Evolutionary conservation across 2,888 invertebrate genomes (phyloP).

Genomic region (Drosophila anomalata): DNA sequence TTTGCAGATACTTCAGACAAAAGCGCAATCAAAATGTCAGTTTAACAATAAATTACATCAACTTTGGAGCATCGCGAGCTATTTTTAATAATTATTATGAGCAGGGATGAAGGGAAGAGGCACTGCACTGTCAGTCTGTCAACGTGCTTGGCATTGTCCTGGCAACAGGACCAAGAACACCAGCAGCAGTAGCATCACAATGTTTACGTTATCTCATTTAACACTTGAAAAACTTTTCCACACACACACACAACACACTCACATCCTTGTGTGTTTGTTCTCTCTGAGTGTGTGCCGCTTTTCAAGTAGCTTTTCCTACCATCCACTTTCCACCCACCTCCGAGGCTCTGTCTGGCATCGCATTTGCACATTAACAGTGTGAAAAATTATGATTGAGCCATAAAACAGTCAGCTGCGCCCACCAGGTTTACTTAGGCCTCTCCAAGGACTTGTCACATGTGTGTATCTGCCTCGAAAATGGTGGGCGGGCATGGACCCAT

Average conservation of each 20-base stretch:
- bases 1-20: constrained; percentile 59
- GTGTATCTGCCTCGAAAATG: background rate
- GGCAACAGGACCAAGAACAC: constrained; percentile 6
- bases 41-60: constrained; percentile 62
- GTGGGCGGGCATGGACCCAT: constrained; percentile 6
- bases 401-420: constrained; percentile 76
- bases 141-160: constrained; percentile 34
- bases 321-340: background rate
- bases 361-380: constrained; percentile 80
- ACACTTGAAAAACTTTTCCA: constrained; percentile 74
- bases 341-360: constrained; percentile 31
- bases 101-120: constrained; percentile 8
- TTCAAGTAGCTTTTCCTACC: constrained; percentile 31
- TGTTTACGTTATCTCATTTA: constrained; percentile 78
- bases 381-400: constrained; percentile 80
- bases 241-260: constrained; percentile 15
- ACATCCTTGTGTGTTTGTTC: constrained; percentile 30
- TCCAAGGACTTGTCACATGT: constrained; percentile 30
- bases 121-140: constrained; percentile 48
- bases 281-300: constrained; percentile 23
- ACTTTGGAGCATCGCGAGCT: constrained; percentile 35
- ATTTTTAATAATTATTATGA: constrained; percentile 70
- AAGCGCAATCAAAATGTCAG: constrained; percentile 72
- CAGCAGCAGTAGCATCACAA: constrained; percentile 28
- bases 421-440: constrained; percentile 42